Evolutionary conservation across 1,140 invertebrate genomes (phyloP), one percentile per base, ranked within the genome.

Genomic region (Pogonomyrmex californicus): DNA sequence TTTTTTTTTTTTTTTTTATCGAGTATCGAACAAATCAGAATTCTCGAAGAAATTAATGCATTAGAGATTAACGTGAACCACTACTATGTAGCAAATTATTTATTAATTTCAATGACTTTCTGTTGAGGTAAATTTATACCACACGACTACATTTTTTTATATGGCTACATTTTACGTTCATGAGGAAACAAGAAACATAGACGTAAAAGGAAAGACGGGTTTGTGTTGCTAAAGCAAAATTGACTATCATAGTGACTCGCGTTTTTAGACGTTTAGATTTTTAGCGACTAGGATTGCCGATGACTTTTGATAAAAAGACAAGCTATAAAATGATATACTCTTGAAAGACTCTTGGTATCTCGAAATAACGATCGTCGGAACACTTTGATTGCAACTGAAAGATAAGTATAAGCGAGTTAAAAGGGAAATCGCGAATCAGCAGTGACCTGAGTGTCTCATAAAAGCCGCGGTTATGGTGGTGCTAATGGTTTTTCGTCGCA

Each of bases 401-500:
- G 44, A 79, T 49, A 17, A 9, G 54, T 44, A 30, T 33, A 62
- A 62, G 56, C 2, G 73, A 4, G 0, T 12, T 12, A 38, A 66
- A 65, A 65, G 38, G 36, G 62, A 79, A 79, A n/a, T 10, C 62
- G 76, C 44, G 10, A 62, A 33, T 79, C 60, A 79, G n/a, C 44
- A n/a, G 7, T 49, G 76, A 77, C 58, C 58, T 41, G 44, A 17
- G 60, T 47, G 44, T 36, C 60, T 66, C 76, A n/a, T 79, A 79
- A 79, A 65, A 51, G 60, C n/a, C 9, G 33, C 17, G 38, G 44
- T 78, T 78, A 78, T 65, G 9, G 44, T 60, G 17, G 76, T 65
- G 75, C 33, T 78, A 65, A 78, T 78, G 76, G 33, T 51, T 49
- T 79, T 51, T 66, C 76, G 6, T 77, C 75, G 76, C 47, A 65